phyloP scores from a whole-genome alignment of 92 coral and sea anemone genomes.

The Zoanthus sansibaricus region DNA sequence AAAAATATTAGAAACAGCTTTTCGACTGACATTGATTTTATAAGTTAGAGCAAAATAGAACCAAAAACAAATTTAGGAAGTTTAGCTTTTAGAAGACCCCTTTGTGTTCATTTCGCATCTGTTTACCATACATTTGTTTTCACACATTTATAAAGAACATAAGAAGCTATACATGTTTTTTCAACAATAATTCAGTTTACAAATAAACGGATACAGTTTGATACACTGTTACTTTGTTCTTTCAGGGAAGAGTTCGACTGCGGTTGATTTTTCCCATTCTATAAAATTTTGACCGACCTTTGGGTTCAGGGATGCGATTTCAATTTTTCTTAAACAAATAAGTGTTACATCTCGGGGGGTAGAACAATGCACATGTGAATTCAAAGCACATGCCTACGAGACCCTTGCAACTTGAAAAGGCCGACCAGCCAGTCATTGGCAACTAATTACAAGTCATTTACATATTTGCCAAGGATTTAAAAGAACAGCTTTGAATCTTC shows the following conservation, averaged over 20 bases:
- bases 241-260: not conserved
- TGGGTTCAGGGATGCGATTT: slow-evolving; percentile 27
- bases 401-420: slow-evolving; percentile 48
- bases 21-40: not conserved
- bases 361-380: slow-evolving; percentile 46
- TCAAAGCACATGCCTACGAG: slow-evolving; percentile 50
- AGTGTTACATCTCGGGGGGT: slow-evolving; percentile 45
- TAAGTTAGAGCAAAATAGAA: slow-evolving; percentile 14
- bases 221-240: slow-evolving; percentile 2
- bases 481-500: slow-evolving; percentile 70
- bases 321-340: slow-evolving; percentile 41
- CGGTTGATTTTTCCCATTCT: not conserved
- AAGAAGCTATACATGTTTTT: not conserved
- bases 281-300: slow-evolving; percentile 15
- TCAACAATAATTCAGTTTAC: slow-evolving; percentile 69
- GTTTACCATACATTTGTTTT: slow-evolving; percentile 74
- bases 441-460: slow-evolving; percentile 81
- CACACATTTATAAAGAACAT: slow-evolving; percentile 61
- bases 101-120: slow-evolving; percentile 71
- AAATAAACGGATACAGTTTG: slow-evolving; percentile 56
- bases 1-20: not conserved
- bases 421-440: slow-evolving; percentile 54
- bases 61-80: slow-evolving; percentile 28
- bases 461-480: slow-evolving; percentile 77
- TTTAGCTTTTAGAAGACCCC: slow-evolving; percentile 53